Evolutionary conservation across 1,140 invertebrate genomes (phyloP).

Genomic region (Oncopodura yosiiana): DNA sequence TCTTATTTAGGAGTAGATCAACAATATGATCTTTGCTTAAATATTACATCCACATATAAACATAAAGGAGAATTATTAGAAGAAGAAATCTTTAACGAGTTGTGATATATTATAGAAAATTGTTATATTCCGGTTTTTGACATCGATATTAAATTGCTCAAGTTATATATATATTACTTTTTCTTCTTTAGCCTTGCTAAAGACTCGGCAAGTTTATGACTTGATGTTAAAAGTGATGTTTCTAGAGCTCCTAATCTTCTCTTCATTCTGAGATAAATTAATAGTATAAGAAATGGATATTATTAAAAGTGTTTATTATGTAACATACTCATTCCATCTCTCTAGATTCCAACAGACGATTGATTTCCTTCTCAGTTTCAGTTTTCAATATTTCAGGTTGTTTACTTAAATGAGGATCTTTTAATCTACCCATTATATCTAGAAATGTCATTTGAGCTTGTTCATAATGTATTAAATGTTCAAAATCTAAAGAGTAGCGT

Average conservation of each 20-base stretch:
- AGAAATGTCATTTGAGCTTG: constrained; percentile 21
- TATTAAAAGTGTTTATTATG: background rate
- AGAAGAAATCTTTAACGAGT: background rate
- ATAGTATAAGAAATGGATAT: background rate
- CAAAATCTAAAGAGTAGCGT: constrained; percentile 46
- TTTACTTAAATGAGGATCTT: background rate
- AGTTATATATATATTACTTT: background rate
- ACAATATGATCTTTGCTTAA: constrained; percentile 59
- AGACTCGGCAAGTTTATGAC: constrained; percentile 3
- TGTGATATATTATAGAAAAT: background rate
- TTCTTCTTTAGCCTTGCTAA: background rate
- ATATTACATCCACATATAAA: constrained; percentile 5
- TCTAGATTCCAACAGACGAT: background rate
- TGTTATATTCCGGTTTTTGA: background rate
- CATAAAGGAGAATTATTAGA: background rate
- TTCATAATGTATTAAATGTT: constrained; percentile 21
- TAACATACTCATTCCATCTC: constrained; percentile 1
- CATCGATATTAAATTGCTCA: background rate
- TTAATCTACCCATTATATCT: background rate
- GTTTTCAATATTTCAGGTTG: background rate
- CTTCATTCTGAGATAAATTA: background rate
- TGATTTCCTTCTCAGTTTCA: background rate
- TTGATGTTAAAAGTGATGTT: constrained; percentile 4
- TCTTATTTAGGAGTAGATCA: constrained; percentile 92
- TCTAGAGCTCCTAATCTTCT: constrained; percentile 10